These are phyloP conservation scores for Drosophila mimica DNA, from an alignment of 2,888 invertebrate genomes.

Conservation along the genomic window DNA sequence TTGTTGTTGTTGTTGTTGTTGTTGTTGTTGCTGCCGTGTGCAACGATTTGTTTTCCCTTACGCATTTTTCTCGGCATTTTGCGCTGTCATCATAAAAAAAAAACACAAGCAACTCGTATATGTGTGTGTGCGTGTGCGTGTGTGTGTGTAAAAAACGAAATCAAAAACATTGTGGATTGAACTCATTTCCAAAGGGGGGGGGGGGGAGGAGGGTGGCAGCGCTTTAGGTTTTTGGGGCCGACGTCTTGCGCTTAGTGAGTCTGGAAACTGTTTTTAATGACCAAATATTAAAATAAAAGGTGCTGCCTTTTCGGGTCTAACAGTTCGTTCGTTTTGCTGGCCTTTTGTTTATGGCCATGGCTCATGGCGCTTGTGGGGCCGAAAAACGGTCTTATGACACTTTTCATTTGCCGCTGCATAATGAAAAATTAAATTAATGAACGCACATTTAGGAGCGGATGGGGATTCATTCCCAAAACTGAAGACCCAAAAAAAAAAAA, in stretches of 20 bases:
- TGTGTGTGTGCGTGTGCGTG: slow-evolving; percentile 5
- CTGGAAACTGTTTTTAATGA: slow-evolving; percentile 72
- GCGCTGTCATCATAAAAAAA: slow-evolving; percentile 66
- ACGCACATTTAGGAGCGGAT: slow-evolving; percentile 68
- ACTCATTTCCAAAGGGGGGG: slow-evolving; percentile 21
- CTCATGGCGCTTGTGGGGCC: slow-evolving; percentile 13
- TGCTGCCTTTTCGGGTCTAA: slow-evolving; percentile 52
- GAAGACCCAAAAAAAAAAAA: slow-evolving; percentile 7
- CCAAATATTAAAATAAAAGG: slow-evolving; percentile 78
- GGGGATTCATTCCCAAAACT: slow-evolving; percentile 29
- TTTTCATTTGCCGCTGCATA: slow-evolving; percentile 69
- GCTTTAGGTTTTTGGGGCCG: slow-evolving; percentile 18
- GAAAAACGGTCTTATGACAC: slow-evolving; percentile 67
- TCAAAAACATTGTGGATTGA: slow-evolving; percentile 41
- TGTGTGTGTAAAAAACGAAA: slow-evolving; percentile 28
- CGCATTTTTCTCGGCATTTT: slow-evolving; percentile 53
- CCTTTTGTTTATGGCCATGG: slow-evolving; percentile 67
- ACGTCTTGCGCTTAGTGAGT: slow-evolving; percentile 41
- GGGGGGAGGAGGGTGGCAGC: background rate
- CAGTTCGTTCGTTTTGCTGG: slow-evolving; percentile 33
- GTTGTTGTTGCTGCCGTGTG: slow-evolving; percentile 42
- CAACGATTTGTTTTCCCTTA: slow-evolving; percentile 62
- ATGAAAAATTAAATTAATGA: slow-evolving; percentile 79
- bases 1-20: slow-evolving; percentile 44
- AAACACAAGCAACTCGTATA: slow-evolving; percentile 42